These are phyloP conservation scores for Anticlea derivata DNA, from an alignment of 2,888 invertebrate species.

Conservation along the genomic window DNA sequence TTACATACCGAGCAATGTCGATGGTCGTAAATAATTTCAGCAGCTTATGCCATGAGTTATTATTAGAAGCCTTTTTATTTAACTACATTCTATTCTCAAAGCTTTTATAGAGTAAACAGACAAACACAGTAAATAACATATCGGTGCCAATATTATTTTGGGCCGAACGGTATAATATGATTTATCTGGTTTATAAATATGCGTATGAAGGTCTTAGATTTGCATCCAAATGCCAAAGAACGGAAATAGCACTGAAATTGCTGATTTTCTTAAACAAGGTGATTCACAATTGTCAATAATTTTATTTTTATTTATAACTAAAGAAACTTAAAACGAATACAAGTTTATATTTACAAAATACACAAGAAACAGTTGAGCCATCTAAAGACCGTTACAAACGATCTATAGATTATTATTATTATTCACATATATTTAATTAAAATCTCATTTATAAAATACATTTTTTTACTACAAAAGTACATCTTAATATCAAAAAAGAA, in stretches of 20 bases:
- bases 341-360: too few species aligned
- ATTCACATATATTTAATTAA: too few species aligned
- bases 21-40: conserved; percentile 29
- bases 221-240: not conserved
- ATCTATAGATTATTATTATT: too few species aligned
- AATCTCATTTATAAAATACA: too few species aligned
- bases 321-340: too few species aligned
- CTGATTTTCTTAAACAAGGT: too few species aligned
- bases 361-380: too few species aligned
- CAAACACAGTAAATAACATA: conserved; percentile 57
- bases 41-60: conserved; percentile 22
- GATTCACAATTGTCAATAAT: too few species aligned
- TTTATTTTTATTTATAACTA: too few species aligned
- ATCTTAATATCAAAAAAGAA: too few species aligned
- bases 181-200: conserved; percentile 1
- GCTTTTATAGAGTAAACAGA: conserved; percentile 49
- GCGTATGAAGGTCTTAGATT: not conserved
- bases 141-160: conserved; percentile 59
- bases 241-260: not conserved
- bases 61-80: conserved; percentile 36
- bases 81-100: conserved; percentile 36
- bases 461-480: too few species aligned
- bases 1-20: conserved; percentile 22
- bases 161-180: conserved; percentile 30
- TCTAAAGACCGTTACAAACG: too few species aligned